phyloP scores from a whole-genome alignment of 2,888 invertebrate species.

The Drosophila ochracea region DNA sequence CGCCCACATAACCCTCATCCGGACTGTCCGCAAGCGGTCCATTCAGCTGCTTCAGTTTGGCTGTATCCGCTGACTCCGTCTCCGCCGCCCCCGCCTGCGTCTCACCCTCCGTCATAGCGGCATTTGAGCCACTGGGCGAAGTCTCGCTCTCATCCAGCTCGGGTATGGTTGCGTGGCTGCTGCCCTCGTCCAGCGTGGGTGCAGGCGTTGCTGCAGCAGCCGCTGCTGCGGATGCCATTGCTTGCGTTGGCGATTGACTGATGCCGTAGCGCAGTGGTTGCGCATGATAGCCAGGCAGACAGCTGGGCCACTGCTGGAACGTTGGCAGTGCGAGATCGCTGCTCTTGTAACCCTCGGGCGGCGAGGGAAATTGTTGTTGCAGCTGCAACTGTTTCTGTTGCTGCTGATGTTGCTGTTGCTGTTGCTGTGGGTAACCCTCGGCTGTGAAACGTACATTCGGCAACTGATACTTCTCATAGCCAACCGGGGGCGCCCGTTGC shows the following conservation, averaged over 20 bases:
- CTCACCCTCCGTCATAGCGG: slow-evolving; percentile 37
- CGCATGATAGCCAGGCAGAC: slow-evolving; percentile 86
- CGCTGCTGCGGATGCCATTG: slow-evolving; percentile 24
- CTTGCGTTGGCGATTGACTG: slow-evolving; percentile 47
- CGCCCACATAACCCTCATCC: slow-evolving; percentile 95
- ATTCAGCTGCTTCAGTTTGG: slow-evolving; percentile 86
- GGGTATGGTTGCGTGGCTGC: slow-evolving; percentile 84
- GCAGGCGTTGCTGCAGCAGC: slow-evolving; percentile 33
- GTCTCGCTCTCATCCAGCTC: slow-evolving; percentile 84
- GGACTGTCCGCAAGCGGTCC: slow-evolving; percentile 91
- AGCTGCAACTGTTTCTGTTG: slow-evolving; percentile 64
- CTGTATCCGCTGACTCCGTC: slow-evolving; percentile 43
- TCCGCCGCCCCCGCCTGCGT: slow-evolving; percentile 42
- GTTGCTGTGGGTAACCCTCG: slow-evolving; percentile 90
- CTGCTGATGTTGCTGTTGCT: slow-evolving; percentile 58
- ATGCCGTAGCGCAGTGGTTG: slow-evolving; percentile 83
- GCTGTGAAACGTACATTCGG: slow-evolving; percentile 90
- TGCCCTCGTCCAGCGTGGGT: slow-evolving; percentile 12
- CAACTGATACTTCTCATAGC: slow-evolving; percentile 86
- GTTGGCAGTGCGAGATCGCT: slow-evolving; percentile 65
- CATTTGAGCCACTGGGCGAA: slow-evolving; percentile 67
- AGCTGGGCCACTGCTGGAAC: slow-evolving; percentile 86
- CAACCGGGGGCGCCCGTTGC: slow-evolving; percentile 85
- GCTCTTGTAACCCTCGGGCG: slow-evolving; percentile 89
- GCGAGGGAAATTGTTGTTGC: slow-evolving; percentile 87